Conservation (phyloP, 1,140 invertebrate genomes). For the Holotrichia oblita region DNA sequence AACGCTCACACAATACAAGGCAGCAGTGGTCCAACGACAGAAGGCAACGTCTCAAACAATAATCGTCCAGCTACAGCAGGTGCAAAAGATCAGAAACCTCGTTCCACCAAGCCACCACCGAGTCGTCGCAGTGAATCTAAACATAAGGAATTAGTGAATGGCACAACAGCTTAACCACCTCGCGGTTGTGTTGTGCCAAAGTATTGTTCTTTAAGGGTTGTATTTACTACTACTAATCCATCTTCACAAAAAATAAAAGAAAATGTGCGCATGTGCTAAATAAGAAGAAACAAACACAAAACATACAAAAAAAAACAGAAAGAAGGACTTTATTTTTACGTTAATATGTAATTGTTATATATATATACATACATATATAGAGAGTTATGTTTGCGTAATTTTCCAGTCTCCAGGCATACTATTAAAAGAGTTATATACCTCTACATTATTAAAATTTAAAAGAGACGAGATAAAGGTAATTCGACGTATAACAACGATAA, state of each 20-base stretch:
- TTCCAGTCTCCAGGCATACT: conserved; percentile 13
- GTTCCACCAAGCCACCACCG: conserved; percentile 61
- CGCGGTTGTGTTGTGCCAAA: neutral
- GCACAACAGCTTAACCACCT: conserved; percentile 60
- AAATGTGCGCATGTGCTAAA: conserved; percentile 31
- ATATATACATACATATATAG: conserved; percentile 1
- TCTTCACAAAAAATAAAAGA: conserved; percentile 12
- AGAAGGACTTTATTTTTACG: conserved; percentile 11
- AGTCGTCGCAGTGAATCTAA: conserved; percentile 60
- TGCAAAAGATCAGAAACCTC: conserved; percentile 57
- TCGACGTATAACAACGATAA: neutral
- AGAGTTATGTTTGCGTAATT: neutral
- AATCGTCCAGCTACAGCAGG: neutral
- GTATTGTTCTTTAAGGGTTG: conserved; percentile 34
- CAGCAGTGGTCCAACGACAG: neutral
- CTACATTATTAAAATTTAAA: neutral
- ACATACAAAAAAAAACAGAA: conserved; percentile 14
- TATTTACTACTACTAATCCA: conserved; percentile 33
- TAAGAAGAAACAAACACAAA: neutral
- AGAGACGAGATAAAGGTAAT: neutral
- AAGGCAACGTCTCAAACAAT: conserved; percentile 20
- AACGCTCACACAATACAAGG: conserved; percentile 39
- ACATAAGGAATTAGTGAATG: conserved; percentile 71
- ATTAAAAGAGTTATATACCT: neutral
- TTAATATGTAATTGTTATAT: neutral